Evolutionary conservation across 2,113 vertebrate genomes (phyloP).

Genomic region (Hydrolagus affinis): DNA sequence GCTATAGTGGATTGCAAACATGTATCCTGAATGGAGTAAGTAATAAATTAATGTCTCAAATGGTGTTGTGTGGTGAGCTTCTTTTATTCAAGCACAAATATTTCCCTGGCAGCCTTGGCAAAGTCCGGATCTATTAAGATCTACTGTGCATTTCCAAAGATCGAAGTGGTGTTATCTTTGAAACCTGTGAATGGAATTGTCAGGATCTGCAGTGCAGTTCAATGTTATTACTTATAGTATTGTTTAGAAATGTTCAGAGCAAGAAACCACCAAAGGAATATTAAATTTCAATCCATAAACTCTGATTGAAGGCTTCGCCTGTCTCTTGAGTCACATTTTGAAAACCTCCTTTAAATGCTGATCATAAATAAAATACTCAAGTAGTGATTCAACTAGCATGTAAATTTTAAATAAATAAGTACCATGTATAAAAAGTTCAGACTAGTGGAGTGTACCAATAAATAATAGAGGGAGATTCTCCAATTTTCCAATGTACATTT

Average conservation of each 20-base stretch:
- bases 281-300: neutral
- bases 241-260: conserved; percentile 1
- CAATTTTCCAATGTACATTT: too few relatives aligned
- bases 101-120: conserved; percentile 25
- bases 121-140: conserved; percentile 1
- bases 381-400: too few relatives aligned
- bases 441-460: too few relatives aligned
- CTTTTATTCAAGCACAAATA: conserved; percentile 20
- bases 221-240: conserved; percentile 1
- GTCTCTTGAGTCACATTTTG: neutral
- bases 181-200: conserved; percentile 26
- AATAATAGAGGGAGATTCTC: too few relatives aligned
- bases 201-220: neutral
- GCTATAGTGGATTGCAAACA: neutral
- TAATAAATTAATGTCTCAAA: neutral
- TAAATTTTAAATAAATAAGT: too few relatives aligned
- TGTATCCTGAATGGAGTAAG: conserved; percentile 3
- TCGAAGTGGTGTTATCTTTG: neutral
- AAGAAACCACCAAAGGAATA: neutral
- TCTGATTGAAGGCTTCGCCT: neutral
- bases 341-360: too few relatives aligned
- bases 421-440: too few relatives aligned
- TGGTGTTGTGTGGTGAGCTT: conserved; percentile 1
- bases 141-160: conserved; percentile 1
- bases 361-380: too few relatives aligned